phyloP scores from a whole-genome alignment of 2,113 vertebrate species.

The Leucopternis melanops region DNA sequence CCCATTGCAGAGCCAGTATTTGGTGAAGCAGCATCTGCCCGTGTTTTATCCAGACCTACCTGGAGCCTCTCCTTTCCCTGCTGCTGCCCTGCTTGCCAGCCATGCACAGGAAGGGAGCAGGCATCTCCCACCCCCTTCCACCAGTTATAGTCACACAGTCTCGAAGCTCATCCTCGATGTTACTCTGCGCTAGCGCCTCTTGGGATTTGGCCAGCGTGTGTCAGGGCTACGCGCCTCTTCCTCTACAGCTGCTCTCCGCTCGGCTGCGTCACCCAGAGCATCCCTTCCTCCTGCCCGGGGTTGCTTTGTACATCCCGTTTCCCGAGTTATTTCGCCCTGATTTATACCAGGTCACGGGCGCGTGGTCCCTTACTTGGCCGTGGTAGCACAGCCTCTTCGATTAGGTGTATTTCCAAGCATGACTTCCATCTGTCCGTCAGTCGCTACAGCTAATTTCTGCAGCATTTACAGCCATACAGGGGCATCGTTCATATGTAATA shows the following conservation, averaged over 20 bases:
- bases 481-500: not conserved
- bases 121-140: not conserved
- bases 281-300: not conserved
- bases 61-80: not conserved
- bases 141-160: not conserved
- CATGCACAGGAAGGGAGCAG: not conserved
- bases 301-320: not conserved
- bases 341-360: not conserved
- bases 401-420: slow-evolving; percentile 42
- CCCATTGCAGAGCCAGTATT: not conserved
- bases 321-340: not conserved
- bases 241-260: not conserved
- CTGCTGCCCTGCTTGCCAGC: not conserved
- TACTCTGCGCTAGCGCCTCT: not conserved
- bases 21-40: not conserved
- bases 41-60: not conserved
- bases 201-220: not conserved
- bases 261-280: not conserved
- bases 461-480: not conserved
- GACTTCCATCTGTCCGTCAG: slow-evolving; percentile 40
- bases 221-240: not conserved
- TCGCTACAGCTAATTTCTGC: not conserved
- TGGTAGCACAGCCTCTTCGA: not conserved
- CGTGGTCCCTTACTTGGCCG: not conserved
- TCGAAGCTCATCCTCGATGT: not conserved